A percentile compares a stretch with the other conserved stretches of the same genome.
Evolutionary conservation across 2,113 vertebrate genomes (phyloP).

Genomic region (Struthio camelus): DNA sequence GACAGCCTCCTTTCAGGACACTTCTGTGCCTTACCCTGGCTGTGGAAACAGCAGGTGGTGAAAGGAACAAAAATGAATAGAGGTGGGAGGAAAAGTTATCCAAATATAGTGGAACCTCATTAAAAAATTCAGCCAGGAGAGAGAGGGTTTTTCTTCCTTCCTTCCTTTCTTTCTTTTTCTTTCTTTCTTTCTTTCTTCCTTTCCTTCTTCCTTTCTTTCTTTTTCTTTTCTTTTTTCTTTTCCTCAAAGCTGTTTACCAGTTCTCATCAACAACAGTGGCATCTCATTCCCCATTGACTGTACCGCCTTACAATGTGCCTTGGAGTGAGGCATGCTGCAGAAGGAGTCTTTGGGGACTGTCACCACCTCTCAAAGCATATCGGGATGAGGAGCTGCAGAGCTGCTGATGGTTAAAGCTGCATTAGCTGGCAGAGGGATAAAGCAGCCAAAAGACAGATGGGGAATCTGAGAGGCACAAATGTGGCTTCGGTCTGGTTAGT

Average conservation of each 20-base stretch:
- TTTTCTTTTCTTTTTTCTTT: not conserved
- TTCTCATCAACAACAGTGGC: not conserved
- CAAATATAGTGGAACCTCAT: conserved; percentile 21
- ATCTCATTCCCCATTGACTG: rapidly evolving
- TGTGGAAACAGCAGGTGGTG: conserved; percentile 34
- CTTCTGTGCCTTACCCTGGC: not conserved
- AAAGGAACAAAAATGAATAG: conserved; percentile 51
- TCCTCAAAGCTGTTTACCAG: not conserved
- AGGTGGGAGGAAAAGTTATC: conserved; percentile 40
- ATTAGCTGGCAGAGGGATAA: not conserved
- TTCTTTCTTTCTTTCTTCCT: not conserved
- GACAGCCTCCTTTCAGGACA: conserved; percentile 14
- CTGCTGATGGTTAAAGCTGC: not conserved
- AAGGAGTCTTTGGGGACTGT: not conserved
- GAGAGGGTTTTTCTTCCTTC: not conserved
- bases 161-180: too few species aligned
- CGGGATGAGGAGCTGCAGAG: not conserved
- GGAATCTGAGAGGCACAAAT: not conserved
- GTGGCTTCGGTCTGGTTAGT: not conserved
- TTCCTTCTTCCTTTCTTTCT: too few species aligned
- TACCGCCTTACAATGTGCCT: rapidly evolving
- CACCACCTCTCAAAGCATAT: not conserved
- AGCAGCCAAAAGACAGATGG: not conserved
- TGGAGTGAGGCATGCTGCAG: not conserved
- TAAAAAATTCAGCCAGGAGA: not conserved